Evolutionary conservation across 1,140 invertebrate species (phyloP), one percentile per base, ranked within the genome.

Genomic region (Polypedilum pembai): DNA sequence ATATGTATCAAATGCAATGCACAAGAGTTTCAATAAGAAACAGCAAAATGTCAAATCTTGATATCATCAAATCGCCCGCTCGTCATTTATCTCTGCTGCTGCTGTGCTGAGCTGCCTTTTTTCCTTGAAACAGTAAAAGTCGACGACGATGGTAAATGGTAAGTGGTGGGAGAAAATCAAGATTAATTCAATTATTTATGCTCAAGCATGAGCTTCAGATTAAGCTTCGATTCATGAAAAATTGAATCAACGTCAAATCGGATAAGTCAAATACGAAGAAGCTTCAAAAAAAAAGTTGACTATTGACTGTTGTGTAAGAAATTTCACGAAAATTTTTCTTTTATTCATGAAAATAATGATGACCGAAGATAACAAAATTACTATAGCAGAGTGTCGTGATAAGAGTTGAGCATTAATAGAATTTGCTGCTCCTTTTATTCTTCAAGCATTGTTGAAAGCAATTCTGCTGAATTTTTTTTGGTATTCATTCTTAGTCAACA

Each of bases 221-320:
- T 69, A 69, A 69, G 65, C 17, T 69, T 56, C 45, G 65, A 69
- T 69, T 69, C 65, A 56, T 69, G 65, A 69, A 69, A 69, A 69
- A 69, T 69, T 69, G 65, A 69, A 69, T 69, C 65, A 69, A 69
- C 18, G 65, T 69, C 65, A 69, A 69, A 69, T 69, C 4, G 65
- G 17, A 18, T 20, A 69, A 69, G 65, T 7, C 18, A 69, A 69
- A 69, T 21, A 18, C 18, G 17, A 69, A 69, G 4, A n/a, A n/a
- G n/a, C n/a, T n/a, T n/a, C n/a, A n/a, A n/a, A n/a, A n/a, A n/a
- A n/a, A n/a, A n/a, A n/a, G n/a, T n/a, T n/a, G n/a, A n/a, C n/a
- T n/a, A n/a, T 33, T 33, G 24, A 33, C 1, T 33, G 5, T 33
- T 33, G 1, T 33, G 24, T 33, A 33, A 33, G 24, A 33, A 33